Evolutionary conservation across 1,140 invertebrate species (phyloP), one percentile per base, ranked within the genome.

Genomic region (Zaprionus camerounensis): DNA sequence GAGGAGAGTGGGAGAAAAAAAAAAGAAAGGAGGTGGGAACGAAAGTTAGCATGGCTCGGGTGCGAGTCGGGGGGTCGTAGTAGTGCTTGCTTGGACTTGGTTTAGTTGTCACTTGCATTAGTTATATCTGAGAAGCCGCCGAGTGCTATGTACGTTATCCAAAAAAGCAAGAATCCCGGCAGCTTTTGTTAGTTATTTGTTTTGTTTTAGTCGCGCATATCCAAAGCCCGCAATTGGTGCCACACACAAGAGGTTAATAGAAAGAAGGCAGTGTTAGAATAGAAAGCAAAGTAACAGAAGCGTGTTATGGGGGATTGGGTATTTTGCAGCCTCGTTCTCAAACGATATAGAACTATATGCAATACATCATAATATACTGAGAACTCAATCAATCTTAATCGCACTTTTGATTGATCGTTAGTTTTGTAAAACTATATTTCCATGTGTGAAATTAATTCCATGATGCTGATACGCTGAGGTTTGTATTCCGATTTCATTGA

Each of bases 101-200:
- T 73, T 78, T 62, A 74, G 38, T 76, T 72, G 53, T 72, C 85
- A 88, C 85, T 88, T 88, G 85, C 85, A 88, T 88, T 85, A 55
- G 85, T 68, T 81, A 82, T 71, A 70, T 90, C 81, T 66, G 85
- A 82, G 67, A 90, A 68, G 55, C 87, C 85, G 76, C 82, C 76
- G 76, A 88, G 69, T 63, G 85, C 79, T 90, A 76, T 90, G 64
- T 76, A 76, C 51, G 85, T 76, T 85, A 90, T 88, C 85, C 85
- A 88, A 90, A 88, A 76, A 65, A 90, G 55, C 68, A 88, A 85
- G 72, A 88, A 56, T 84, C 76, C 85, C 79, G 85, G 85, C 58
- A 88, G 85, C 85, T 88, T 82, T 55, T 72, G 71, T 71, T 79
- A 81, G 73, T 81, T 68, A 59, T 67, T 51, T 49, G 63, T 78